Base-by-base conservation (phyloP, 1,140 invertebrate species). In the Telenomus remus region DNA sequence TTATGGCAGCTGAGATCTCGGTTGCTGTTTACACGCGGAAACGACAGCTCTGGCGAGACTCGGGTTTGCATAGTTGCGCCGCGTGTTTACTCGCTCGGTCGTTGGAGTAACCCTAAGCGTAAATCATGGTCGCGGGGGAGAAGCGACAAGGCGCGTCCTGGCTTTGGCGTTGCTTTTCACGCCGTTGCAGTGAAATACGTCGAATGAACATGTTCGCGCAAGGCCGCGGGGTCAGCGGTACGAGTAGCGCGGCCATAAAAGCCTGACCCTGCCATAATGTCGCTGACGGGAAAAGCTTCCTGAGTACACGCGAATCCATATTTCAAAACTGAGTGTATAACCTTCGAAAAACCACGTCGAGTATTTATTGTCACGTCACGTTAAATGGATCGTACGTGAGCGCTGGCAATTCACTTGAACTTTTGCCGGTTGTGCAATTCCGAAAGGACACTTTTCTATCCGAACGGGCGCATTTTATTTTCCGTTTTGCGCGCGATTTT, bases 201-300 rank as follows among this genome's bases (percentile, higher is more conserved):
- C 53, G 53, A 77, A 77, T 77, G 68, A 72, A 77, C 74, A 72
- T 69, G 74, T 77, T 69, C 63, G 44, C 57, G 57, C 53, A 63
- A 77, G 74, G 74, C 27, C 59, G 34, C n/a, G 27, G 57, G 74
- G 68, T 77, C 68, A 72, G 59, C 59, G 43, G 35, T 66, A 55
- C 3, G 15, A 49, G 44, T 47, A 37, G 51, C 48, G 12, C 63
- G 54, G 13, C n/a, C 12, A 53, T 69, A 55, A 76, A 60, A 61
- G 34, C 35, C n/a, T 33, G 48, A 39, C 74, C 68, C 57, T 61
- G 50, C 59, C 61, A 70, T 27, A 27, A 46, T 16, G 43, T 49
- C 46, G 46, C 49, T 50, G 44, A 55, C 35, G 59, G 57, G 27
- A 43, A 43, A 54, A 19, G 60, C 65, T 75, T 55, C 54, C 48